Evolutionary conservation across 2,797 vertebrate species (phyloP), one percentile per base, ranked within the genome.

Genomic region (Danio aesculapii): DNA sequence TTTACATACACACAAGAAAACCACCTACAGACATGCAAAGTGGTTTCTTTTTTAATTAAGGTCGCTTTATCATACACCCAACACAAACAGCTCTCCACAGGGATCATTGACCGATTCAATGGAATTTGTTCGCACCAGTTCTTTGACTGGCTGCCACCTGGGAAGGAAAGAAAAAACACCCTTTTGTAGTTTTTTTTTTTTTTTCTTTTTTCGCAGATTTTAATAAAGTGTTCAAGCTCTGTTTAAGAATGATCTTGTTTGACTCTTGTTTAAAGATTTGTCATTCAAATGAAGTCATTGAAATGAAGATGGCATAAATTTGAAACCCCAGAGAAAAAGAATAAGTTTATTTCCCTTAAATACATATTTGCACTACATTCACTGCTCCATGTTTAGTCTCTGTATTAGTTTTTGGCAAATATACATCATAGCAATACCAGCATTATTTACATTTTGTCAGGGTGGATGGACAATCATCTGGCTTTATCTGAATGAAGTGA

Each of bases 341-440:
- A 92, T 90, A 91, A 83, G 77, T 94, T 93, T 92, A 94, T 94
- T 94, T 91, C 86, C 88, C 86, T 89, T 90, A 88, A 75, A 87
- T 91, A 89, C 90, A 89, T 90, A 88, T 88, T 89, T 91, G 87
- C 89, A 91, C 88, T 90, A 89, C 88, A 86, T 84, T 85, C 81
- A 86, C 88, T 85, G 82, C 88, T 77, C 75, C 77, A 83, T 81
- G 66, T 83, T 84, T 83, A 53, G 41, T 83, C 77, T 87, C 73
- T 84, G 83, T 82, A 81, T 69, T 81, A 19, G 62, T 66, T 92
- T 90, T 87, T 87, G 84, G 92, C 88, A 88, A 92, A 92, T 90
- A 85, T 92, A 92, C 91, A 92, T 78, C 85, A 90, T 86, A 86
- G 82, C 76, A 85, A 84, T 89, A 86, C 89, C 66, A 82, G 87